A percentile compares a stretch with the other conserved stretches of the same genome.
Conservation (phyloP, 2,797 vertebrate genomes). For the Semaprochilodus insignis region DNA sequence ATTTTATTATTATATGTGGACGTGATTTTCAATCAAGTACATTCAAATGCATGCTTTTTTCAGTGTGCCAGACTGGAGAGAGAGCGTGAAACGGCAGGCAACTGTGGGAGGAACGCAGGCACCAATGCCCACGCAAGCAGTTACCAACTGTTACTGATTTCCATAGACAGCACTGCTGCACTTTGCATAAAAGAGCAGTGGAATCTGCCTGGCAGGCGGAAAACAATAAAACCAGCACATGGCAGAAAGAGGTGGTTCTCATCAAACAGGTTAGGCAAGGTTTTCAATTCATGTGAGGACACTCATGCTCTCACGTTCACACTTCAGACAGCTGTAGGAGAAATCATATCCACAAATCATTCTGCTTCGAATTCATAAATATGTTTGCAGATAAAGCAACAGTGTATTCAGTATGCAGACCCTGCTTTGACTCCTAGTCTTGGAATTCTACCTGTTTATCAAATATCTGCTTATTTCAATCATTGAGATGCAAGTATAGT, state of each 20-base stretch:
- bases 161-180: slow-evolving; percentile 51
- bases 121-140: slow-evolving; percentile 44
- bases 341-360: not conserved
- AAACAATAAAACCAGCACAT: slow-evolving; percentile 43
- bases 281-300: slow-evolving; percentile 13
- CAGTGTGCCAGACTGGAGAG: slow-evolving; percentile 34
- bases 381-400: not conserved
- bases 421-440: not conserved
- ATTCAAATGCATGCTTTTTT: not conserved
- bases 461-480: no score
- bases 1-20: not conserved
- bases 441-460: no score
- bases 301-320: not conserved
- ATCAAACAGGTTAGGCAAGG: slow-evolving; percentile 35
- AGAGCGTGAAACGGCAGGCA: slow-evolving; percentile 7
- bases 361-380: not conserved
- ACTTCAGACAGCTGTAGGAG: not conserved
- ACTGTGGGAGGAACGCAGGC: slow-evolving; percentile 42
- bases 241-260: slow-evolving; percentile 31
- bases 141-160: slow-evolving; percentile 60
- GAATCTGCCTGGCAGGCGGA: slow-evolving; percentile 42
- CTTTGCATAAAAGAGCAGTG: slow-evolving; percentile 56
- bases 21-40: not conserved
- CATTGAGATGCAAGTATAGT: no score
- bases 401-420: not conserved